Conservation (phyloP, 2,888 invertebrate genomes). For the Hetaerina titia region DNA sequence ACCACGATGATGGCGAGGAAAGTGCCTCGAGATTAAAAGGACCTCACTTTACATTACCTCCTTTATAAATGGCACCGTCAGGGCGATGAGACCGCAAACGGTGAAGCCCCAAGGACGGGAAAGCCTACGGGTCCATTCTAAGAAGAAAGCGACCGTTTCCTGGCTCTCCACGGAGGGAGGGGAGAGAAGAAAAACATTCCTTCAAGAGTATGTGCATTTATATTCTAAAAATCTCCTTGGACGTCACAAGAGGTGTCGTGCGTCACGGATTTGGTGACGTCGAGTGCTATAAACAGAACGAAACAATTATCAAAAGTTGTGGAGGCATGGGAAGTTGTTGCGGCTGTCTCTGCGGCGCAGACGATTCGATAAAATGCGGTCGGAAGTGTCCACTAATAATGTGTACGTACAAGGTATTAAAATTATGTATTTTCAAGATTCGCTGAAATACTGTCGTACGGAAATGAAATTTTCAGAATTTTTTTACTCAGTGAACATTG, state of each 20-base stretch:
- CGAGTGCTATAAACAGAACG: not conserved
- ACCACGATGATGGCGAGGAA: not conserved
- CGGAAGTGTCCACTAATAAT: not conserved
- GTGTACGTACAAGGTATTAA: not conserved
- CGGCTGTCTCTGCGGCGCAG: not conserved
- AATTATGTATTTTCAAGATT: not conserved
- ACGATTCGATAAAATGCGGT: not conserved
- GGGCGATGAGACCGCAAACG: not conserved
- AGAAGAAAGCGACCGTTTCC: slow-evolving; percentile 17
- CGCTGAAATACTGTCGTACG: too few species aligned
- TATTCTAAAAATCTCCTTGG: not conserved
- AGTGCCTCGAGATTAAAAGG: not conserved
- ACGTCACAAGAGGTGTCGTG: not conserved
- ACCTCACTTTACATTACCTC: not conserved
- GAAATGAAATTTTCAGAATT: too few species aligned
- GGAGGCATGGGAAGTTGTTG: not conserved
- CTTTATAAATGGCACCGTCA: not conserved
- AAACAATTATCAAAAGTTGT: not conserved
- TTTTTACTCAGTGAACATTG: too few species aligned
- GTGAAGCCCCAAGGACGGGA: slow-evolving; percentile 52
- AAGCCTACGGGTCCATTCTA: slow-evolving; percentile 33
- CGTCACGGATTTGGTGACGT: slow-evolving; percentile 44
- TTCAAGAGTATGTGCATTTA: not conserved
- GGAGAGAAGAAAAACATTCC: slow-evolving; percentile 29
- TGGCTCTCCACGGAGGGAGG: not conserved